phyloP scores from a whole-genome alignment of 2,797 vertebrate species.

The Champsocephalus gunnari region DNA sequence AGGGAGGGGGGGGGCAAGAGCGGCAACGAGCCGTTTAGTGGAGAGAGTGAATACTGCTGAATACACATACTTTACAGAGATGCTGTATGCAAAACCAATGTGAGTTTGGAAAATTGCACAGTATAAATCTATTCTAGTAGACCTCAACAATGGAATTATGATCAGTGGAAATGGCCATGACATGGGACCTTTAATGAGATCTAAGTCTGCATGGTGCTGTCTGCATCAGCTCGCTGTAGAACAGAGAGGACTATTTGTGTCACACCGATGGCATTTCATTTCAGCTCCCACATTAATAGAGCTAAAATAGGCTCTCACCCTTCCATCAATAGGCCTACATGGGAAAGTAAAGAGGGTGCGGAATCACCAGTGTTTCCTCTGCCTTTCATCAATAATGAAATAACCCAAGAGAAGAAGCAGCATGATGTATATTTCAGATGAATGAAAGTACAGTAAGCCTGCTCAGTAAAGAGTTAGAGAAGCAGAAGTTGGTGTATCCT shows the following conservation, averaged over 20 bases:
- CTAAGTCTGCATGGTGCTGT: slow-evolving; percentile 69
- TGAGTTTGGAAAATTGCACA: too few species aligned
- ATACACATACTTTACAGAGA: too few species aligned
- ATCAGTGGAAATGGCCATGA: too few species aligned
- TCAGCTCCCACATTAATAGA: slow-evolving; percentile 21
- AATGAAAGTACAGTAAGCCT: slow-evolving; percentile 1
- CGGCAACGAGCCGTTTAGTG: too few species aligned
- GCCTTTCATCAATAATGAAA: slow-evolving; percentile 22
- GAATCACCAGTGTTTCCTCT: slow-evolving; percentile 29
- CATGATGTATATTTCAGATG: slow-evolving; percentile 32
- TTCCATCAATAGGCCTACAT: slow-evolving; percentile 12
- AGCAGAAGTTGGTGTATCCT: slow-evolving; percentile 6
- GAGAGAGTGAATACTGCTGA: too few species aligned
- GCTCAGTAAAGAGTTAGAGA: not conserved
- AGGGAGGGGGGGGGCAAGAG: too few species aligned
- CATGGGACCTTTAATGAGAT: slow-evolving; percentile 49
- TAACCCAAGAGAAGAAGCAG: slow-evolving; percentile 12
- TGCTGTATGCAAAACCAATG: too few species aligned
- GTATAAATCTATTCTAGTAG: too few species aligned
- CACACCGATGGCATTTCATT: slow-evolving; percentile 52
- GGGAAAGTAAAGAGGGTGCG: slow-evolving; percentile 17
- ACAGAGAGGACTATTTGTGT: slow-evolving; percentile 61
- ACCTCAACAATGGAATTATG: too few species aligned
- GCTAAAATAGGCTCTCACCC: slow-evolving; percentile 16
- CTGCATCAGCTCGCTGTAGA: slow-evolving; percentile 29